phyloP scores from a whole-genome alignment of 2,113 vertebrate genomes.

The Oophaga pumilio region DNA sequence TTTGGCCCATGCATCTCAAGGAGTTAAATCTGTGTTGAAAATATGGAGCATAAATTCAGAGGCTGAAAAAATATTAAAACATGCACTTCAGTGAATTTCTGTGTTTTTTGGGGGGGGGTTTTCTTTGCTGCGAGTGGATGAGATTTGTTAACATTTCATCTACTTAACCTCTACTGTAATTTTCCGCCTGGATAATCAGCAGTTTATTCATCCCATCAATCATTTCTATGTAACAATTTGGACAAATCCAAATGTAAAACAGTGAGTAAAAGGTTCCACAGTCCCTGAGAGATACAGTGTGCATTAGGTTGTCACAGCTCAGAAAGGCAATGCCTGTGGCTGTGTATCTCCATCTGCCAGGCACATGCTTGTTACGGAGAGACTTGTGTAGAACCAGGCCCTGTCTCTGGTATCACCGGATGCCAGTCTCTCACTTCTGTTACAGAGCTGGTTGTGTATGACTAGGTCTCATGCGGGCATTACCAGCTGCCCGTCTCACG shows the following conservation, averaged over 20 bases:
- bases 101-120: too few species aligned
- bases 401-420: not conserved
- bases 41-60: too few species aligned
- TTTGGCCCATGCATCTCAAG: too few species aligned
- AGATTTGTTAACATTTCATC: too few species aligned
- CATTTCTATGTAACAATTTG: not conserved
- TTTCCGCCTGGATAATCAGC: too few species aligned
- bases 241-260: not conserved
- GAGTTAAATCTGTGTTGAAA: too few species aligned
- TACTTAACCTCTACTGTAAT: too few species aligned
- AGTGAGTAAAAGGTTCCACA: not conserved
- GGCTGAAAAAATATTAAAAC: too few species aligned
- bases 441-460: not conserved
- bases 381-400: not conserved
- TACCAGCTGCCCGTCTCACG: constrained; percentile 15
- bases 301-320: not conserved
- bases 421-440: constrained; percentile 10
- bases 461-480: not conserved
- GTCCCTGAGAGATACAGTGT: not conserved
- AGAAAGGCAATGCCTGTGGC: not conserved
- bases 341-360: not conserved
- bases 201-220: not conserved
- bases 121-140: too few species aligned
- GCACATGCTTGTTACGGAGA: not conserved
- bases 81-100: too few species aligned